A percentile compares a stretch with the other conserved stretches of the same genome.
Evolutionary conservation across 2,888 invertebrate species (phyloP).

Genomic region (Anticlea derivata): DNA sequence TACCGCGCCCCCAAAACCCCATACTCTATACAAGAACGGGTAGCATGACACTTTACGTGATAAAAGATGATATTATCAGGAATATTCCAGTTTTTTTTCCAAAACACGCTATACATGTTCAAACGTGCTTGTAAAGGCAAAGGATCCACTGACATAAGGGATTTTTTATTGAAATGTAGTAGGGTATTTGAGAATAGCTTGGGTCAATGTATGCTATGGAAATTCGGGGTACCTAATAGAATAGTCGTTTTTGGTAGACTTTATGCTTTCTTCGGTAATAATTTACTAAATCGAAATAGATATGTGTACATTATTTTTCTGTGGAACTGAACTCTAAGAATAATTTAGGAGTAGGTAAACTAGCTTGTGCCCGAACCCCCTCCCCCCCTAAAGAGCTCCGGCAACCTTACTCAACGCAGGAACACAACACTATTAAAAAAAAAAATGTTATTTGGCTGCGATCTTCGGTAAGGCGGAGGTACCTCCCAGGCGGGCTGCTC

Average conservation of each 20-base stretch:
- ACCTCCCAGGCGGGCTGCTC: too few species aligned
- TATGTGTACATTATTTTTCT: too few species aligned
- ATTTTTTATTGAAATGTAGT: slow-evolving; percentile 41
- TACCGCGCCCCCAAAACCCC: slow-evolving; percentile 29
- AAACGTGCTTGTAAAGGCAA: slow-evolving; percentile 43
- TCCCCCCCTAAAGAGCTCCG: too few species aligned
- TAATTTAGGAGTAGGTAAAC: too few species aligned
- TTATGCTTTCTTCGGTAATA: not conserved
- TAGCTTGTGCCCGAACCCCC: too few species aligned
- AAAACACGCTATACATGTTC: slow-evolving; percentile 41
- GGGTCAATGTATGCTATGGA: slow-evolving; percentile 37
- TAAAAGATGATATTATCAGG: slow-evolving; percentile 56
- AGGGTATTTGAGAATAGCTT: slow-evolving; percentile 28
- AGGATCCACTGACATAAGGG: slow-evolving; percentile 39
- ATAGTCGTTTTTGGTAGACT: not conserved
- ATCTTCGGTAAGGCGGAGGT: too few species aligned
- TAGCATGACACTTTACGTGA: slow-evolving; percentile 57
- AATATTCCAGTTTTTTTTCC: slow-evolving; percentile 52
- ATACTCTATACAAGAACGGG: slow-evolving; percentile 45
- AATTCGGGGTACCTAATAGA: slow-evolving; percentile 24
- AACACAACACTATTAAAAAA: too few species aligned
- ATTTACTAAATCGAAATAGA: slow-evolving; percentile 2
- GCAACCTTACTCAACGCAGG: too few species aligned
- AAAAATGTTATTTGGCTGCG: too few species aligned
- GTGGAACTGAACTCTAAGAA: too few species aligned